These are phyloP conservation scores for Sebastolobus altivelis DNA, from an alignment of 2,797 vertebrate species.

Conservation along the genomic window DNA sequence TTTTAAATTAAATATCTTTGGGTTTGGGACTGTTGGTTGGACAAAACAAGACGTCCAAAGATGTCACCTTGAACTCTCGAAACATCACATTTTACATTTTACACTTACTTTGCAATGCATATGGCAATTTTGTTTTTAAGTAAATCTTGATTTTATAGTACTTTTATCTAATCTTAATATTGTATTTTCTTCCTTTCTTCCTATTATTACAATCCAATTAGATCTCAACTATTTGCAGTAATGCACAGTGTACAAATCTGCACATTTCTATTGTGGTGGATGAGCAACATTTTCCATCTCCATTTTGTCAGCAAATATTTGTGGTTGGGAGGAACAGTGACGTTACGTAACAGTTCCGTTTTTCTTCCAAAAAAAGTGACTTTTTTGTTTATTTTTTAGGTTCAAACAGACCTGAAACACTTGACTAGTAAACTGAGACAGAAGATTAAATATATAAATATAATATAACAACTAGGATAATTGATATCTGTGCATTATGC, in stretches of 20 bases:
- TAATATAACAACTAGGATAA: background rate
- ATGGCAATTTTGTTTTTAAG: background rate
- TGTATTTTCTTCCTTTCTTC: background rate
- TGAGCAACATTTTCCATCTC: background rate
- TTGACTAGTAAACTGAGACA: background rate
- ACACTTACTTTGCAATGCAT: background rate
- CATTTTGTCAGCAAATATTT: background rate
- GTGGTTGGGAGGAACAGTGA: too few species aligned
- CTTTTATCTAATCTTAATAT: background rate
- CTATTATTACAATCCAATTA: background rate
- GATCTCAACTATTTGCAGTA: background rate
- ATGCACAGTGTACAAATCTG: background rate
- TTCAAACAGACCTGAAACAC: background rate
- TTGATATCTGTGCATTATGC: background rate
- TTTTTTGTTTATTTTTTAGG: background rate
- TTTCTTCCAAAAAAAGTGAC: too few species aligned
- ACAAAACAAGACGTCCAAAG: background rate
- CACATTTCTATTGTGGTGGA: background rate
- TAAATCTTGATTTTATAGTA: background rate
- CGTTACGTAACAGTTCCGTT: too few species aligned
- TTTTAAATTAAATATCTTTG: background rate
- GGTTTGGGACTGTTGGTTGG: background rate
- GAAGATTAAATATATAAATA: too few species aligned
- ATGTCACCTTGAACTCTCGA: background rate
- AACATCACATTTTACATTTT: too few species aligned